phyloP scores from a whole-genome alignment of 2,113 vertebrate genomes.

The Hystrix brachyura region DNA sequence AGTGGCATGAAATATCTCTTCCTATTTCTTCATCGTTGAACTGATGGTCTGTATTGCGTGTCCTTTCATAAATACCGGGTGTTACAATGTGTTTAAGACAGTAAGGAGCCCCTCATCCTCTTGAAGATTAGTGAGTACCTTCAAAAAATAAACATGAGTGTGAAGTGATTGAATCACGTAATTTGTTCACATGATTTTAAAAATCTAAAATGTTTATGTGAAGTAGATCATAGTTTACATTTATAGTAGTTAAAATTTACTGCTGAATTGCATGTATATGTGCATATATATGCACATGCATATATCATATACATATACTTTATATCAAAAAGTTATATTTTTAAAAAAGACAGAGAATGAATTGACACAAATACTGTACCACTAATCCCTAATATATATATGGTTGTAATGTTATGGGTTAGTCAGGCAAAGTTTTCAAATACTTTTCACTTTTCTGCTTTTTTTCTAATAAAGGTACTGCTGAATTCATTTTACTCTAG shows the following conservation, averaged over 20 bases:
- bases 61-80: background rate
- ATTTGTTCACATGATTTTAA: slow-evolving; percentile 14
- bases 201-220: background rate
- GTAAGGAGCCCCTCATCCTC: background rate
- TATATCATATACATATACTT: background rate
- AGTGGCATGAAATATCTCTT: background rate
- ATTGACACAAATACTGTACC: background rate
- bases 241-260: background rate
- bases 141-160: background rate
- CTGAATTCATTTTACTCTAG: slow-evolving; percentile 64
- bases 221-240: slow-evolving; percentile 17
- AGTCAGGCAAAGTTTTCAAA: background rate
- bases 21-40: background rate
- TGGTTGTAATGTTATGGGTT: background rate
- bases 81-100: background rate
- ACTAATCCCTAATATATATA: background rate
- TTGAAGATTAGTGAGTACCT: background rate
- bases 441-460: slow-evolving; percentile 49
- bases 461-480: slow-evolving; percentile 52
- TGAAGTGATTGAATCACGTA: background rate
- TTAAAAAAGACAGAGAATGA: background rate
- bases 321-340: background rate
- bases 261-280: background rate
- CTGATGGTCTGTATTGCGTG: background rate
- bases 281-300: background rate